phyloP scores from a whole-genome alignment of 2,888 invertebrate genomes.

The Amorpha juglandis region DNA sequence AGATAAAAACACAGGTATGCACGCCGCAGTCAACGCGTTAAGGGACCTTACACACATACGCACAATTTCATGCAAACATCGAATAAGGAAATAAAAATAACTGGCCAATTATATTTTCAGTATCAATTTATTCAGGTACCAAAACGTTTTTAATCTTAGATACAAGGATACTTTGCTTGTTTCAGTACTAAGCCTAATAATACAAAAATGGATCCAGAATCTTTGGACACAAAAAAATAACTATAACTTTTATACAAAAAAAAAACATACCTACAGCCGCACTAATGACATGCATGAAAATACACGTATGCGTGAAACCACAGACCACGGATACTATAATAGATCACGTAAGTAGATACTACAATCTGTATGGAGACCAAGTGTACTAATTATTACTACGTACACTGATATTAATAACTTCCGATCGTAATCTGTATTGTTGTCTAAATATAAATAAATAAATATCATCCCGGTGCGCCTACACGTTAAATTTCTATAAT shows the following conservation, averaged over 20 bases:
- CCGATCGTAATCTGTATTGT: too few species aligned
- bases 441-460: too few species aligned
- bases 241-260: not conserved
- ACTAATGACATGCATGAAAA: constrained; percentile 27
- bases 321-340: too few species aligned
- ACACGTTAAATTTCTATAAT: too few species aligned
- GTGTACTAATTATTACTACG: too few species aligned
- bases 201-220: constrained; percentile 4
- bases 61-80: constrained; percentile 9
- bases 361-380: too few species aligned
- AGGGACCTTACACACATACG: not conserved
- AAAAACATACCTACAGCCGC: constrained; percentile 12
- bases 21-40: not conserved
- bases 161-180: constrained; percentile 2
- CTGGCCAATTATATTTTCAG: not conserved
- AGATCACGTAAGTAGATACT: too few species aligned
- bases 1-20: too few species aligned
- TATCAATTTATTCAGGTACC: constrained; percentile 23
- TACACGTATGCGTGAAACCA: constrained; percentile 17
- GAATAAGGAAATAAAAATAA: constrained; percentile 7
- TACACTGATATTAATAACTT: too few species aligned
- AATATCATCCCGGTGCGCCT: too few species aligned
- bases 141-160: not conserved
- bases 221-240: constrained; percentile 7
- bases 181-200: constrained; percentile 9